Evolutionary conservation across 2,113 vertebrate species (phyloP).

Genomic region (Prunella fulvescens): DNA sequence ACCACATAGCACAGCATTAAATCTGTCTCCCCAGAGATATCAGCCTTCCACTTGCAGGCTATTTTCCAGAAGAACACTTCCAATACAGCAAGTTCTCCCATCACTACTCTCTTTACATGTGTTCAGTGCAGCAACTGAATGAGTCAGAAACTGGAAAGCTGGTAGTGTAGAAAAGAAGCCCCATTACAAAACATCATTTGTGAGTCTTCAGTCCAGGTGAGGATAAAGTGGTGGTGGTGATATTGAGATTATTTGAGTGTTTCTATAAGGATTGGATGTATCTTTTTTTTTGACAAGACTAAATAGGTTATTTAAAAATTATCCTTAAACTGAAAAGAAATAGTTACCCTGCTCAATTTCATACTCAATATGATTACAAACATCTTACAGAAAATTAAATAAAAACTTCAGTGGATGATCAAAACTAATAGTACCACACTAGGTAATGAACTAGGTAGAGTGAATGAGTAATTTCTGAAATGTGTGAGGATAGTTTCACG

Average conservation of each 20-base stretch:
- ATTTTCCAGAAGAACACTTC: not conserved
- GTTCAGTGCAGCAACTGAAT: not conserved
- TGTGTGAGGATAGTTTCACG: not conserved
- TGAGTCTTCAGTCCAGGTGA: not conserved
- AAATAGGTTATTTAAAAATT: not conserved
- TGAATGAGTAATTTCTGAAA: not conserved
- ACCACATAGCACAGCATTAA: constrained; percentile 7
- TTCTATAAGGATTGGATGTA: not conserved
- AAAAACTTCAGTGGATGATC: not conserved
- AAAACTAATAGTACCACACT: not conserved
- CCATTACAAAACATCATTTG: not conserved
- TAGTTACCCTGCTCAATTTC: not conserved
- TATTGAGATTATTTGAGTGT: not conserved
- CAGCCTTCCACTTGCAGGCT: not conserved
- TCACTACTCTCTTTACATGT: not conserved
- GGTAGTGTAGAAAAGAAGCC: not conserved
- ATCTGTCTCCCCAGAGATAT: not conserved
- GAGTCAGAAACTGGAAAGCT: not conserved
- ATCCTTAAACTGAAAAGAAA: not conserved
- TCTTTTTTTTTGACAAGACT: not conserved
- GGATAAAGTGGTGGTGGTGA: not conserved
- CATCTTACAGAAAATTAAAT: not conserved
- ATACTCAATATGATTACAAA: not conserved
- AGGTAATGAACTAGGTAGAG: not conserved
- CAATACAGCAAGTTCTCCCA: not conserved